Evolutionary conservation across 2,113 vertebrate genomes (phyloP).

Genomic region (Mus pahari): DNA sequence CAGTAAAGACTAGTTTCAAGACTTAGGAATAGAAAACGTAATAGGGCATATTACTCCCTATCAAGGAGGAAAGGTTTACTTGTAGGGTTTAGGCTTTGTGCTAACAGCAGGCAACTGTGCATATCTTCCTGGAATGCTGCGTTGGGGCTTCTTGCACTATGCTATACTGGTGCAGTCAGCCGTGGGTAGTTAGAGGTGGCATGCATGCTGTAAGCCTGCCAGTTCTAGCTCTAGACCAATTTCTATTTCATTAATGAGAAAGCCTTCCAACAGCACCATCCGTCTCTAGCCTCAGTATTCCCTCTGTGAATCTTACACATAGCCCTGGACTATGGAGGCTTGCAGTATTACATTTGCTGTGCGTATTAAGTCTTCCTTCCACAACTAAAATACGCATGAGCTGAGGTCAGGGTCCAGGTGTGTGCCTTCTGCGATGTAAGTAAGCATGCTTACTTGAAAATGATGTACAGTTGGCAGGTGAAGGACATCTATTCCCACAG

Average conservation of each 20-base stretch:
- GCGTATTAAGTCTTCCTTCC: neutral
- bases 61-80: neutral
- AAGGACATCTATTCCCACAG: neutral
- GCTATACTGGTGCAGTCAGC: neutral
- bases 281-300: neutral
- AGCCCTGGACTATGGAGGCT: neutral
- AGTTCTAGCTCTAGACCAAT: neutral
- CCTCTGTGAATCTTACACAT: neutral
- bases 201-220: neutral
- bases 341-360: neutral
- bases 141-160: neutral
- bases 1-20: neutral
- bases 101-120: neutral
- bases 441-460: neutral
- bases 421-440: neutral
- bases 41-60: neutral
- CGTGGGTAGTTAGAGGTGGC: neutral
- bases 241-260: neutral
- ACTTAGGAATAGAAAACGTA: neutral
- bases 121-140: neutral
- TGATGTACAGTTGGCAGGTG: neutral
- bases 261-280: neutral
- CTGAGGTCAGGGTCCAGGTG: neutral
- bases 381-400: neutral
- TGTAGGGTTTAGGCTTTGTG: slow-evolving; percentile 12